These are phyloP conservation scores for Tolmerus cingulatus DNA, from an alignment of 2,888 invertebrate species.

Conservation along the genomic window DNA sequence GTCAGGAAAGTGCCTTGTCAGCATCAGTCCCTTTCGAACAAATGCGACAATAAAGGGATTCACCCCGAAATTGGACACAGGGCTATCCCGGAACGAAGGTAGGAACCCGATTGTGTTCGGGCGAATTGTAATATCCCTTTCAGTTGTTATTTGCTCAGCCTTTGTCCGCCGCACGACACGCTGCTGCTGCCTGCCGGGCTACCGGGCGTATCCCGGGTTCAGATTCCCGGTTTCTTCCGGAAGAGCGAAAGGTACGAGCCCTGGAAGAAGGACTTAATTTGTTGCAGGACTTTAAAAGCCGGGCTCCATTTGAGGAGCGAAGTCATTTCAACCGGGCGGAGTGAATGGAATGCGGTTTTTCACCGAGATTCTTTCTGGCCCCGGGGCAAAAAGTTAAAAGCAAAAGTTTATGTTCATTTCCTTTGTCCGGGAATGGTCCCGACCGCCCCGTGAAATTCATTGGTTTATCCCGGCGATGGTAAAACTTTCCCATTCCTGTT, in stretches of 20 bases:
- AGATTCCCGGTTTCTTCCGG: neutral
- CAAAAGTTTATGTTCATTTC: constrained; percentile 32
- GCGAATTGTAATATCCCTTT: constrained; percentile 13
- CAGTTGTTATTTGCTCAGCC: constrained; percentile 5
- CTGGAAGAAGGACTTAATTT: constrained; percentile 17
- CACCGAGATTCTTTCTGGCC: neutral
- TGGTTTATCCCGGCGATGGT: neutral
- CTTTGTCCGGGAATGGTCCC: neutral
- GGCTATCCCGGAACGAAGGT: neutral
- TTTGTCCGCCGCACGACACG: neutral
- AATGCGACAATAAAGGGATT: constrained; percentile 34
- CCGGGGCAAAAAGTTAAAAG: constrained; percentile 9
- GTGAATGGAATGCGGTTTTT: constrained; percentile 26
- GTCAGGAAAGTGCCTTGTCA: constrained; percentile 2
- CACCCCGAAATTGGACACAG: constrained; percentile 8
- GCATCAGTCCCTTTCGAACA: constrained; percentile 33
- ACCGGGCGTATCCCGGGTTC: neutral
- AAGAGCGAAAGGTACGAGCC: neutral
- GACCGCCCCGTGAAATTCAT: neutral
- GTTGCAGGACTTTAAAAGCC: constrained; percentile 26
- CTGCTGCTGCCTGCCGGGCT: neutral
- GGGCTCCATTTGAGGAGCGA: neutral
- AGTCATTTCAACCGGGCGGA: neutral
- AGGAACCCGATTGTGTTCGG: neutral
- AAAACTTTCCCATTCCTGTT: neutral